Evolutionary conservation across 1,140 invertebrate species (phyloP), one percentile per base, ranked within the genome.

Genomic region (Trichogramma pretiosum): DNA sequence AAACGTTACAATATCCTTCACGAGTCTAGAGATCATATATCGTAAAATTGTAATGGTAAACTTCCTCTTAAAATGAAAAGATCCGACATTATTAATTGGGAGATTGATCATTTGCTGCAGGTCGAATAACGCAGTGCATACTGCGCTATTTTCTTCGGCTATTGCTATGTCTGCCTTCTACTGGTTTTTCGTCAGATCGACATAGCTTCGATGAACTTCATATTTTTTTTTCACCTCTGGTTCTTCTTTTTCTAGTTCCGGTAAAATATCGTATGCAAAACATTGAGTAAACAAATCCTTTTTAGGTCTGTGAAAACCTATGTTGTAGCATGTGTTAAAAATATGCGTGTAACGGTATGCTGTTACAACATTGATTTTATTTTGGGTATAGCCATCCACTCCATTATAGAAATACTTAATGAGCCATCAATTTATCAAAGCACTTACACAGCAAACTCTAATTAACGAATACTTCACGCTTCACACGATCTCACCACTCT

Each of bases 1-100:
- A 74, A 32, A 70, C 54, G 53, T 61, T 72, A 40, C 68, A 68
- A 7, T 4, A 41, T 2, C 30, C 46, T 35, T 48, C 46, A 18
- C 21, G 17, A 5, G 18, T 37, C 5, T n/a, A 7, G 7, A 37
- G 3, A 37, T 37, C 16, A 18, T 17, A 37, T 5, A 37, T 5
- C 7, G 35, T 37, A 37, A 37, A 37, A 13, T 37, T 37, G 21
- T 33, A 33, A 7, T 43, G 14, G 49, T 53, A 30, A 60, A 30
- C 52, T 61, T 63, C 9, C 59, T 39, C 41, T 52, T 60, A 17
- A 62, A 64, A 50, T 56, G 57, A 16, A 50, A 34, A 22, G 46
- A 48, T 3, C 46, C 50, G 16, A 50, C 53, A 24, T 55, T 40
- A 16, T 40, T 45, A 54, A 47, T 52, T 14, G 60, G 58, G n/a